A percentile compares a stretch with the other conserved stretches of the same genome.
Evolutionary conservation across 2,797 vertebrate genomes (phyloP).

Genomic region (Tragopan temminckii): DNA sequence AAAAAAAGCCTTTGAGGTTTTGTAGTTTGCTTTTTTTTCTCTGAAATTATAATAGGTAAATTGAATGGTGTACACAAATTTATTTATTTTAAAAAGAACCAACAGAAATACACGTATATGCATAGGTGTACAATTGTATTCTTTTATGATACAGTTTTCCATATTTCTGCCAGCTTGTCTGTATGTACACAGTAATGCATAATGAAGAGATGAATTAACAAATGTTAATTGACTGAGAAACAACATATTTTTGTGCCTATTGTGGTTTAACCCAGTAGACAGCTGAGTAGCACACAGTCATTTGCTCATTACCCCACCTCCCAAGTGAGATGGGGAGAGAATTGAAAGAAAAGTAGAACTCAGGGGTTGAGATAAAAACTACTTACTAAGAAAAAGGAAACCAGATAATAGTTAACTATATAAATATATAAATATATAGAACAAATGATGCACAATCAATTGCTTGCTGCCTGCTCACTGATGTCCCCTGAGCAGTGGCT

Average conservation of each 20-base stretch:
- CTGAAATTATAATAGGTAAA: neutral
- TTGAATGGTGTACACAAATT: neutral
- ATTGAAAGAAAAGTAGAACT: too few relatives aligned
- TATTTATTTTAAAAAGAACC: neutral
- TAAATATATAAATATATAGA: too few relatives aligned
- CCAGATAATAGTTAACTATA: too few relatives aligned
- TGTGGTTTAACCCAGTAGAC: too few relatives aligned
- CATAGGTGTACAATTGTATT: neutral
- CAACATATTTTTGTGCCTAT: neutral
- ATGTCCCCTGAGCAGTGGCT: too few relatives aligned
- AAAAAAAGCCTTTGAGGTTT: neutral
- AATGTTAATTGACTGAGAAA: neutral
- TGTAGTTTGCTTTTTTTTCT: neutral
- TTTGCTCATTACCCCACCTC: too few relatives aligned
- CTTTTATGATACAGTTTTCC: neutral
- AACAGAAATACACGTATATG: neutral
- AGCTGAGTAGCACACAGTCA: too few relatives aligned
- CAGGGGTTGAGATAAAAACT: too few relatives aligned
- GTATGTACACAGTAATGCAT: neutral
- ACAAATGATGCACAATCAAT: too few relatives aligned
- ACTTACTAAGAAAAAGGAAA: too few relatives aligned
- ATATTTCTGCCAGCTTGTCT: neutral
- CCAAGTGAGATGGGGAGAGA: too few relatives aligned
- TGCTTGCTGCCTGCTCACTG: too few relatives aligned
- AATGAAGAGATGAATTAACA: neutral